Evolutionary conservation across 2,113 vertebrate species (phyloP).

Genomic region (Ailurus styani): DNA sequence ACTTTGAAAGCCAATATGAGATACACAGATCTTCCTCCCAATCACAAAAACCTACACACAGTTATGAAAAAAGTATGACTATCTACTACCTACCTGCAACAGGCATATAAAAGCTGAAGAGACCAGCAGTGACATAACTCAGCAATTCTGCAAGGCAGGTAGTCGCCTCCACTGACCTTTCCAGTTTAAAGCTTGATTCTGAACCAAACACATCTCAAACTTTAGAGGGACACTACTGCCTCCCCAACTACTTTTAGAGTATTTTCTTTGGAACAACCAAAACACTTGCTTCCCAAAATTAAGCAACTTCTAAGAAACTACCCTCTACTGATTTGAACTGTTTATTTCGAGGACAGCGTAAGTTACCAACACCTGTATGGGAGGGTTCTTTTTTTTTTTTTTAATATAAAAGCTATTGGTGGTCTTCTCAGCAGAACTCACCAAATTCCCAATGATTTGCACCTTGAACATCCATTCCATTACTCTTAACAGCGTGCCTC

Average conservation of each 20-base stretch:
- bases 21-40: slow-evolving; percentile 15
- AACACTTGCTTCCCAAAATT: slow-evolving; percentile 15
- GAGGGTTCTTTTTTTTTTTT: neutral
- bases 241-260: neutral
- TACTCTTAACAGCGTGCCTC: neutral
- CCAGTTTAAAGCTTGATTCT: neutral
- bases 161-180: neutral
- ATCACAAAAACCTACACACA: neutral
- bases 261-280: neutral
- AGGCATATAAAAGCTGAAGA: neutral
- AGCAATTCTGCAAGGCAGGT: neutral
- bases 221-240: neutral
- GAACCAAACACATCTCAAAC: neutral
- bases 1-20: neutral
- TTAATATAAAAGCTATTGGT: neutral
- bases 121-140: neutral
- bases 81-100: neutral
- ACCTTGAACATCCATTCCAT: neutral
- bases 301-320: slow-evolving; percentile 23
- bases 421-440: neutral
- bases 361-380: neutral
- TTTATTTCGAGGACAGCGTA: neutral
- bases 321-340: neutral
- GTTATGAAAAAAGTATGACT: neutral
- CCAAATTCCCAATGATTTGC: neutral